Evolutionary conservation across 2,797 vertebrate species (phyloP).

Genomic region (Oryzias dopingdopingensis): DNA sequence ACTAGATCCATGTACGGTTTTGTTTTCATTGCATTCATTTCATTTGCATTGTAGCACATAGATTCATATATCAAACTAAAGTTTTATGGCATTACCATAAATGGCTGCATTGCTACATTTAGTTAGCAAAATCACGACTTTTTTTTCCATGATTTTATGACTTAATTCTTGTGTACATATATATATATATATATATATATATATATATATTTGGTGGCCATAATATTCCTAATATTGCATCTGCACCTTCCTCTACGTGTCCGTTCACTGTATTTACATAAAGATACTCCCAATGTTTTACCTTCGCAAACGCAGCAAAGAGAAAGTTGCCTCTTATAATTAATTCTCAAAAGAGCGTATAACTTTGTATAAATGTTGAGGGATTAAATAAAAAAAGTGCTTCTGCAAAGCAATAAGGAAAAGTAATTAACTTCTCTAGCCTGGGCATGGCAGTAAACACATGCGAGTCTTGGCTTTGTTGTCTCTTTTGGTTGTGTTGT

Average conservation of each 20-base stretch:
- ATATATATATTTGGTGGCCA: background rate
- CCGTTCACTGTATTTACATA: background rate
- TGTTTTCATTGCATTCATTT: no score
- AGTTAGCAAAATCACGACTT: no score
- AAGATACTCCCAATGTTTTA: conserved; percentile 21
- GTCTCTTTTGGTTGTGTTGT: conserved; percentile 40
- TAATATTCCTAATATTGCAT: background rate
- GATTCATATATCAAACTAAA: no score
- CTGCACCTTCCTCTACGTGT: conserved; percentile 1
- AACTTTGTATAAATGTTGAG: conserved; percentile 9
- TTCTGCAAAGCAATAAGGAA: conserved; percentile 55
- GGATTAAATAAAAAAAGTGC: conserved; percentile 11
- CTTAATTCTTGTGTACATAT: no score
- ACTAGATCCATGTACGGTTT: no score
- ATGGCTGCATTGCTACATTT: no score
- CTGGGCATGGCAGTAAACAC: conserved; percentile 62
- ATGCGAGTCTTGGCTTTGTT: conserved; percentile 55
- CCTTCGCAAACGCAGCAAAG: conserved; percentile 44
- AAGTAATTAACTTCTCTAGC: conserved; percentile 68
- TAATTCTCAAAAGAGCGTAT: conserved; percentile 41
- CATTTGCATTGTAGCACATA: no score
- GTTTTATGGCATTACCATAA: no score
- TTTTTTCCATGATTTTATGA: no score
- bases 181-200: no score
- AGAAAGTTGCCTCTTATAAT: conserved; percentile 48